Evolutionary conservation across 2,113 vertebrate species (phyloP).

Genomic region (Gallinago undulata): DNA sequence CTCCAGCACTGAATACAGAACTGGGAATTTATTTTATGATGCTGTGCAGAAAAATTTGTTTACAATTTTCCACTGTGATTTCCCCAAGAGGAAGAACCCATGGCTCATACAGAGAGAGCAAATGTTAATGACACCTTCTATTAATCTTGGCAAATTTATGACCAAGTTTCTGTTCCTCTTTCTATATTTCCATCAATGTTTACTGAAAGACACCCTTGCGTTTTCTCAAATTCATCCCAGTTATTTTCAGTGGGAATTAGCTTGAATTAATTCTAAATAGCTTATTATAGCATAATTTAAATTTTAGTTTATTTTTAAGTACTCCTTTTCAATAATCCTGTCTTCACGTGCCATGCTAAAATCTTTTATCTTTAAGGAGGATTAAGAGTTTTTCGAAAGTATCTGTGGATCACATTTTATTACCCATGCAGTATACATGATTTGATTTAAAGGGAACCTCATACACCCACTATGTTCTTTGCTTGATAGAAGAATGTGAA

Average conservation of each 20-base stretch:
- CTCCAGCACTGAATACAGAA: not conserved
- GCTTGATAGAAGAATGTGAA: not conserved
- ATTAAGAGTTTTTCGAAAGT: not conserved
- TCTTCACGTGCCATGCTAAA: not conserved
- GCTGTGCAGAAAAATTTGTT: slow-evolving; percentile 44
- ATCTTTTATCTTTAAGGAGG: not conserved
- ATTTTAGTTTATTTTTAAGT: not conserved
- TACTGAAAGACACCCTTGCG: not conserved
- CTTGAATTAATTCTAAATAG: not conserved
- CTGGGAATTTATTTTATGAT: slow-evolving; percentile 48
- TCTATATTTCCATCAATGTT: slow-evolving; percentile 22
- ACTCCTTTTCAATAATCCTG: not conserved
- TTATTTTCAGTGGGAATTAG: not conserved
- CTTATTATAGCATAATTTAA: not conserved
- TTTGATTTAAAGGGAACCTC: not conserved
- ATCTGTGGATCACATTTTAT: not conserved
- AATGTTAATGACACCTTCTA: slow-evolving; percentile 5
- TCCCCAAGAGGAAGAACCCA: slow-evolving; percentile 29
- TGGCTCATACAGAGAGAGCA: slow-evolving; percentile 3
- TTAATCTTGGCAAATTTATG: slow-evolving; percentile 33
- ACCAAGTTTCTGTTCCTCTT: slow-evolving; percentile 36
- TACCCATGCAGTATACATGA: not conserved
- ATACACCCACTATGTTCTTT: fast-evolving
- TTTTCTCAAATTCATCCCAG: not conserved
- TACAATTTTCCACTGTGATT: slow-evolving; percentile 54